Percentiles rank a stretch among this genome's conserved stretches.
Conservation (phyloP, 2,797 vertebrate genomes). For the Pangasius djambal region DNA sequence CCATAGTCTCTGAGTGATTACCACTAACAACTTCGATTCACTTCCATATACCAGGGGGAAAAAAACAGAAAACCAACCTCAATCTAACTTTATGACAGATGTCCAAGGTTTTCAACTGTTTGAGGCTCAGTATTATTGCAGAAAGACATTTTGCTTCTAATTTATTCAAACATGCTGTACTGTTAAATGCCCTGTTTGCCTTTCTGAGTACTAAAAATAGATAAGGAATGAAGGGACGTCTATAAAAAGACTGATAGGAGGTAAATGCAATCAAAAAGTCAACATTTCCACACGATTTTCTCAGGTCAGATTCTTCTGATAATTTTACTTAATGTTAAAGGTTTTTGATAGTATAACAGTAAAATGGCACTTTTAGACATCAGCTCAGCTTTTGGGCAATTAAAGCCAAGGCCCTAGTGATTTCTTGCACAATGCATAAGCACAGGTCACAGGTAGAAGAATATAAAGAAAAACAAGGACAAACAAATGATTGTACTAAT, state of each 20-base stretch:
- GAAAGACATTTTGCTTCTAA: not conserved
- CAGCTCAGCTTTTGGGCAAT: not conserved
- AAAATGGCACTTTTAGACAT: not conserved
- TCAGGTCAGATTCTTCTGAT: not conserved
- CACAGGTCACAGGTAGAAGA: not conserved
- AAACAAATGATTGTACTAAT: constrained; percentile 53
- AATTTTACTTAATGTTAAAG: not conserved
- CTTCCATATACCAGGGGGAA: not conserved
- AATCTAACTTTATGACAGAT: not conserved
- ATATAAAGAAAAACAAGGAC: not conserved
- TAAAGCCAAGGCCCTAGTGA: not conserved
- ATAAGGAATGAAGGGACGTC: not conserved
- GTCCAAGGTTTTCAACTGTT: not conserved
- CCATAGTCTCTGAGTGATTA: not conserved
- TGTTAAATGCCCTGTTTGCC: not conserved
- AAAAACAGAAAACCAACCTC: not conserved
- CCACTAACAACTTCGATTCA: not conserved
- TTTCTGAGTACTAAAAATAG: not conserved
- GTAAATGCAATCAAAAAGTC: not conserved
- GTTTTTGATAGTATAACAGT: not conserved
- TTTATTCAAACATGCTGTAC: not conserved
- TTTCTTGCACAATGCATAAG: not conserved
- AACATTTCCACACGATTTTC: not conserved
- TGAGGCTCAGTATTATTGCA: not conserved
- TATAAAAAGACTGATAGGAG: not conserved